Base-by-base conservation (phyloP, 2,797 vertebrate genomes). In the Heteromormyrus szaboi region DNA sequence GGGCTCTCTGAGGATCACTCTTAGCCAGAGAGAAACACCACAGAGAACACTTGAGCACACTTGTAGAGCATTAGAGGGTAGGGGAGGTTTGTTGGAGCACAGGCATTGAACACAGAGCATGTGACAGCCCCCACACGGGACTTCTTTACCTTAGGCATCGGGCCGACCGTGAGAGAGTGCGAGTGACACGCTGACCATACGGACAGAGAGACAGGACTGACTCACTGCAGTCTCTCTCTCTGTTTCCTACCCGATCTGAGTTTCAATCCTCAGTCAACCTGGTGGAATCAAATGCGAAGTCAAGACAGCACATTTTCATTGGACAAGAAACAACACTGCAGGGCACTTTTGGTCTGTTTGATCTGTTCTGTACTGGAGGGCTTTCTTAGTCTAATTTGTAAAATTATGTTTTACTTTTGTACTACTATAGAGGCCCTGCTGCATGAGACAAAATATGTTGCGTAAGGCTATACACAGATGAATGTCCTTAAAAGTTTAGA, bases 251-350 rank as follows among this genome's bases (percentile, higher is more conserved):
- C 91, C 91, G 92, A 93, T 93, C 93, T 94, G 94, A 94, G 95
- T 95, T 94, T 93, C 94, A 96, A 94, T 95, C 94, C 91, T 95
- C 94, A 95, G 95, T 93, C 95, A 96, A 96, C 96, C 96, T 97
- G 96, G 94, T 95, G 96, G 93, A 93, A 96, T 96, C 95, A 96
- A 96, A 97, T 92, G 94, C 88, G 94, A 92, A 94, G 95, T 96
- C 95, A 96, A 96, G 93, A 96, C 90, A 96, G 95, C 94, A 95
- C 94, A 96, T 90, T 93, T 93, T 95, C 89, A 96, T 86, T 92
- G 94, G 91, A 92, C 95, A 91, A 94, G 93, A 92, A 90, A 93
- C 93, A 94, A 94, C 89, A 94, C 91, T 94, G 90, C 88, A 91
- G 89, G 87, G 33, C 59, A 85, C 25, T 29, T 81, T 72, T 51